phyloP scores from a whole-genome alignment of 2,888 invertebrate species.

The Fabriciana adippe region DNA sequence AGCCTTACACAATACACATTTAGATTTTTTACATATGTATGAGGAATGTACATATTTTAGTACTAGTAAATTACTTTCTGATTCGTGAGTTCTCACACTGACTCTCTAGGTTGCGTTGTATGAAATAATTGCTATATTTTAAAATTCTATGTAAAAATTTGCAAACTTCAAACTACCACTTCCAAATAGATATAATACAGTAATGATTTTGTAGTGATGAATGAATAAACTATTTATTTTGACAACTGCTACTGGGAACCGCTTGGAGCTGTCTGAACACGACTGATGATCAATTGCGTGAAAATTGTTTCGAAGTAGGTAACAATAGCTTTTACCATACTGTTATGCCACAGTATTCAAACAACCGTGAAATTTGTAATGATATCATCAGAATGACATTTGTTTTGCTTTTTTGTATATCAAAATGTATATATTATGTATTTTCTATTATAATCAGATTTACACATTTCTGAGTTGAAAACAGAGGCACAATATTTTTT shows the following conservation, averaged over 20 bases:
- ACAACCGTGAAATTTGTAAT: conserved; percentile 40
- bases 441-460: neutral
- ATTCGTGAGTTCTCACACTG: too few species aligned
- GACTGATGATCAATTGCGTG: conserved; percentile 8
- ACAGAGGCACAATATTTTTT: neutral
- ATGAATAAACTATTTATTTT: neutral
- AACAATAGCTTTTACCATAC: conserved; percentile 17
- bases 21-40: too few species aligned
- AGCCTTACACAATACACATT: too few species aligned
- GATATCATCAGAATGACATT: conserved; percentile 27
- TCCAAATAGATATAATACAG: too few species aligned
- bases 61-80: too few species aligned
- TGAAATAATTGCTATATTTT: too few species aligned
- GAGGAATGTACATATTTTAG: too few species aligned
- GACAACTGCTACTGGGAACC: neutral
- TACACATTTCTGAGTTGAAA: neutral
- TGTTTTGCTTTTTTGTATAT: neutral
- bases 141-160: too few species aligned
- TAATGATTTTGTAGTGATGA: too few species aligned
- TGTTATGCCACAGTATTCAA: conserved; percentile 13
- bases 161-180: too few species aligned
- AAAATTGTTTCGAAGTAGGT: conserved; percentile 14
- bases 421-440: neutral
- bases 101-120: too few species aligned
- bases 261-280: conserved; percentile 1